Evolutionary conservation across 2,113 vertebrate genomes (phyloP), one percentile per base, ranked within the genome.

Genomic region (Aix galericulata): DNA sequence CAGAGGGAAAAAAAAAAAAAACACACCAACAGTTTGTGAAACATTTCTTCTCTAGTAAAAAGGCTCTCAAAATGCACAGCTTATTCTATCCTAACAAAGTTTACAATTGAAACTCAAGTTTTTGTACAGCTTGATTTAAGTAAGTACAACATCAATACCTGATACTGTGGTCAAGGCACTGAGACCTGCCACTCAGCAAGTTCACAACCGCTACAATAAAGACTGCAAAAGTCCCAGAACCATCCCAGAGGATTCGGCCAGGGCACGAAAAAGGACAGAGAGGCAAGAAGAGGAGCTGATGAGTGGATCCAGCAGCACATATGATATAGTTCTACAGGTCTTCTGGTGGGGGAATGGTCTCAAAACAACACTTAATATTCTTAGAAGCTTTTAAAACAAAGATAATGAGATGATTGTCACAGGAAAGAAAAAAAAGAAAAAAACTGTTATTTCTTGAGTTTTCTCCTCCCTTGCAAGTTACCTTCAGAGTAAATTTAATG

Each of bases 281-380:
- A 56, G 40, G 55, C 16, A 91, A 8, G 7, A 48, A 73, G 29
- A 55, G n/a, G 20, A 56, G 3, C 4, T 0, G 6, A 20, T 15
- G 27, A 78, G 16, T 3, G 17, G 50, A 89, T 55, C 66, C 82
- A 72, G 34, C 25, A 93, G 52, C 62, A 92, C 53, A 69, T 21
- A 26, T 1, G 27, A 1, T 26, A 31, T 1, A 63, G 11, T 48
- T 89, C 74, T 71, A 29, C 25, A 50, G 8, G 8, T 38, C 22
- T 64, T 36, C 17, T 1, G 18, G 50, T 52, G 15, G 4, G 3
- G 3, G 3, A 12, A 25, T 1, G 5, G 55, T n/a, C 44, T 58
- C 42, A 21, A 90, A 88, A 82, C 36, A 25, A 21, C 23, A 31
- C 25, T 44, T 50, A 68, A 36, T 63, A 93, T n/a, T 75, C 56